A percentile compares a stretch with the other conserved stretches of the same genome.
Evolutionary conservation across 2,113 vertebrate species (phyloP).

Genomic region (Bubalus kerabau): DNA sequence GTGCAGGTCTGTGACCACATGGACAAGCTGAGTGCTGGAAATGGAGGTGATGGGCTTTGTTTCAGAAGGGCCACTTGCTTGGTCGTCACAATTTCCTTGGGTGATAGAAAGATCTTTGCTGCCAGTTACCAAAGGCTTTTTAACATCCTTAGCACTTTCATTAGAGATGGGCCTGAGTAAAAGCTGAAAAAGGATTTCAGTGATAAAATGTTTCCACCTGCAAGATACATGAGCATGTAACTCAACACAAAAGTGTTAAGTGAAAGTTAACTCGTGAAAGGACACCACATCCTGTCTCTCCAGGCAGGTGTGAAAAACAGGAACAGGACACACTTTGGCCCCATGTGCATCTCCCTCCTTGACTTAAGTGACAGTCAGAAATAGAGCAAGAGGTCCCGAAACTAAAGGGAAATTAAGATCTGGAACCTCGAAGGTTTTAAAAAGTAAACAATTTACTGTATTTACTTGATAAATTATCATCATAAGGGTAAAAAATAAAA

Average conservation of each 20-base stretch:
- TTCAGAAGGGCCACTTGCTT: slow-evolving; percentile 78
- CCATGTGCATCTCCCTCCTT: fast-evolving
- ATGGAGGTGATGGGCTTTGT: slow-evolving; percentile 69
- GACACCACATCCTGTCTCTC: not conserved
- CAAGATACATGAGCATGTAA: not conserved
- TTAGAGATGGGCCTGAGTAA: slow-evolving; percentile 80
- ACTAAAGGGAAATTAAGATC: not conserved
- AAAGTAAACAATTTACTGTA: not conserved
- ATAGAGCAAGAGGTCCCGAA: not conserved
- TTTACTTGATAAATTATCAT: not conserved
- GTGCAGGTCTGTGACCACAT: slow-evolving; percentile 89
- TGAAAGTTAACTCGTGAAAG: not conserved
- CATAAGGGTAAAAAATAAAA: not conserved
- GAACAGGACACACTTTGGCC: not conserved
- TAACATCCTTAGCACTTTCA: slow-evolving; percentile 84
- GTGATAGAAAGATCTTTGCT: slow-evolving; percentile 86
- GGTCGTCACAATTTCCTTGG: slow-evolving; percentile 84
- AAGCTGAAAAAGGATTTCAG: slow-evolving; percentile 77
- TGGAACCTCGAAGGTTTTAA: not conserved
- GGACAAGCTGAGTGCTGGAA: slow-evolving; percentile 87
- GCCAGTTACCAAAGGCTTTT: slow-evolving; percentile 72
- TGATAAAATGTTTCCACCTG: not conserved
- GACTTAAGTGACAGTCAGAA: not conserved
- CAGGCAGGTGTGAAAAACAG: not conserved
- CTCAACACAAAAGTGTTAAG: not conserved